These are phyloP conservation scores for Aurelia coerulea DNA, from an alignment of 30 jellyfish, hydroid and myxozoan genomes.

Conservation along the genomic window DNA sequence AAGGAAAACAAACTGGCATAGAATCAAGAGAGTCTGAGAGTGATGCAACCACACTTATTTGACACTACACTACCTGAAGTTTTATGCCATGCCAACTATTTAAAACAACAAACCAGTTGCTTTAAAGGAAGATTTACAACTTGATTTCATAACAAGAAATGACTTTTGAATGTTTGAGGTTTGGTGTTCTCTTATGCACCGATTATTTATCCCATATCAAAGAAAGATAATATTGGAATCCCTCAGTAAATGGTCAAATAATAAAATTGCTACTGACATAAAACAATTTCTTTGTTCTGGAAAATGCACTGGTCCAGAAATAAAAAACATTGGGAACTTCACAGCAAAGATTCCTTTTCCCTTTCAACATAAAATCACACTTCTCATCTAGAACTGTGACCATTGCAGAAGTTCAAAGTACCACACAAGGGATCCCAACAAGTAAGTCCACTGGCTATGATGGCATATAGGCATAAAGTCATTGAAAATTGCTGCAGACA, in stretches of 20 bases:
- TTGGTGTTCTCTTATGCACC: too few species aligned
- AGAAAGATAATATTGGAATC: constrained; percentile 17
- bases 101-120: too few species aligned
- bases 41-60: background rate
- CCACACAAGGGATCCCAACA: constrained; percentile 34
- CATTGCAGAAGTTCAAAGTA: constrained; percentile 16
- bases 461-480: constrained; percentile 3
- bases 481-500: constrained; percentile 31
- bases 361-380: too few species aligned
- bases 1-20: too few species aligned
- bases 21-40: background rate
- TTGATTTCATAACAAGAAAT: too few species aligned
- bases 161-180: too few species aligned
- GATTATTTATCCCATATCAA: constrained; percentile 1
- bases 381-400: constrained; percentile 7
- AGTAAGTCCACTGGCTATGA: constrained; percentile 41
- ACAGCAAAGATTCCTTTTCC: too few species aligned
- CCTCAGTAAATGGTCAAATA: constrained; percentile 2
- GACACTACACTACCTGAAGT: too few species aligned
- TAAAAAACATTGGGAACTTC: too few species aligned
- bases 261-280: constrained; percentile 24
- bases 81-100: too few species aligned
- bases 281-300: constrained; percentile 7
- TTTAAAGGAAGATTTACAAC: too few species aligned
- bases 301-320: background rate